These are phyloP conservation scores for Cuniculus paca DNA, from an alignment of 2,797 vertebrate species.

Conservation along the genomic window DNA sequence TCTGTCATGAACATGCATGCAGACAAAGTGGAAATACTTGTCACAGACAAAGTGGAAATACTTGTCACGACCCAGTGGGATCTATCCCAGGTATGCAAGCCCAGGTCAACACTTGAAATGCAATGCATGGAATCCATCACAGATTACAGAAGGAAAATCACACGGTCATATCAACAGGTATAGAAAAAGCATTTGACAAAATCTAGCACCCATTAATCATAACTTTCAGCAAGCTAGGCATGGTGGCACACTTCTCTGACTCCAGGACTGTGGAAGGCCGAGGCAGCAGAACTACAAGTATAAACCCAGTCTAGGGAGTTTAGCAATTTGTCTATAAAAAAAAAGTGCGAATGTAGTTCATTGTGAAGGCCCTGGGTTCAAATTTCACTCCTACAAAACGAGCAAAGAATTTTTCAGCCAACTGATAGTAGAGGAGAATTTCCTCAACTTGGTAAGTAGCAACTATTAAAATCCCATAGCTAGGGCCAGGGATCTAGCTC, in stretches of 20 bases:
- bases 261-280: neutral
- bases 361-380: neutral
- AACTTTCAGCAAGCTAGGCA: neutral
- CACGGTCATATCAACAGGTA: neutral
- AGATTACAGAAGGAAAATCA: neutral
- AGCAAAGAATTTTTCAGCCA: neutral
- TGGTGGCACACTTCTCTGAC: neutral
- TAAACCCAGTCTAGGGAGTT: neutral
- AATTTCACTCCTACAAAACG: neutral
- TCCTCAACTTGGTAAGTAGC: neutral
- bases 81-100: neutral
- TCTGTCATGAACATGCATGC: neutral
- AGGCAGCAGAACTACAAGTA: neutral
- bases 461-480: neutral
- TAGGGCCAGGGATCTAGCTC: no score
- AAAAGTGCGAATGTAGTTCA: neutral
- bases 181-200: neutral
- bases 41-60: neutral
- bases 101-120: neutral
- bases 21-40: neutral
- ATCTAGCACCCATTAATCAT: neutral
- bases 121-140: neutral
- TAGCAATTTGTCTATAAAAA: neutral
- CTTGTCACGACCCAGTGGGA: neutral
- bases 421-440: neutral